Evolutionary conservation across 2,888 invertebrate genomes (phyloP).

Genomic region (Hirtodrosophila confusa): DNA sequence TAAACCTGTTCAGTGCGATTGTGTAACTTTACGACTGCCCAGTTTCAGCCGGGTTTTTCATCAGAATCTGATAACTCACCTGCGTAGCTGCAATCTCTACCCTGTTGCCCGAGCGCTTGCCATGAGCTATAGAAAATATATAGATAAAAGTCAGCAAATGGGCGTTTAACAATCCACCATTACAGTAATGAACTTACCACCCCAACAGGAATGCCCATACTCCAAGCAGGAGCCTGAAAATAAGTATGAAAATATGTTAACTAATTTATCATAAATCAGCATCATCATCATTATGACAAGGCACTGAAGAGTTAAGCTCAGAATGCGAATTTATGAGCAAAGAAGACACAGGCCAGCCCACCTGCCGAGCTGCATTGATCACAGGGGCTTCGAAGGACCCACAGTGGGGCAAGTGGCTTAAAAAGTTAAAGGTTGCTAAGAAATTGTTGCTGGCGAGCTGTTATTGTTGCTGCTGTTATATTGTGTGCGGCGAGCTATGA

Average conservation of each 20-base stretch:
- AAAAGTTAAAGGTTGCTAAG: conserved; percentile 31
- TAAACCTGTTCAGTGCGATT: background rate
- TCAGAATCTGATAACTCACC: conserved; percentile 42
- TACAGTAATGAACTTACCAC: conserved; percentile 73
- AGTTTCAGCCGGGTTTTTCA: conserved; percentile 16
- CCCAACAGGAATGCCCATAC: conserved; percentile 84
- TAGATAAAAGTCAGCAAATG: conserved; percentile 8
- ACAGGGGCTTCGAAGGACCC: background rate
- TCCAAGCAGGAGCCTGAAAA: conserved; percentile 81
- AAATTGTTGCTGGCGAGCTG: conserved; percentile 5
- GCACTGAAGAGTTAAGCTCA: conserved; percentile 38
- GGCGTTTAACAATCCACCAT: background rate
- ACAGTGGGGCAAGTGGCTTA: conserved; percentile 25
- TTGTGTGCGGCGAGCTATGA: conserved; percentile 47
- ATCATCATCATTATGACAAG: conserved; percentile 43
- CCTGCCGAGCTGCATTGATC: conserved; percentile 22
- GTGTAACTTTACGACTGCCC: conserved; percentile 6
- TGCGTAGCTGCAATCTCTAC: conserved; percentile 42
- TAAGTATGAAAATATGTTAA: conserved; percentile 34
- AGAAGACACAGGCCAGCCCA: background rate
- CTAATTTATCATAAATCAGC: conserved; percentile 58
- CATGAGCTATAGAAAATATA: conserved; percentile 63
- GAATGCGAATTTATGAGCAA: conserved; percentile 41
- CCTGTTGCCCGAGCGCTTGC: conserved; percentile 75
- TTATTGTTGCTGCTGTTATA: conserved; percentile 15